Evolutionary conservation across 2,113 vertebrate genomes (phyloP).

Genomic region (Tyrannus savana): DNA sequence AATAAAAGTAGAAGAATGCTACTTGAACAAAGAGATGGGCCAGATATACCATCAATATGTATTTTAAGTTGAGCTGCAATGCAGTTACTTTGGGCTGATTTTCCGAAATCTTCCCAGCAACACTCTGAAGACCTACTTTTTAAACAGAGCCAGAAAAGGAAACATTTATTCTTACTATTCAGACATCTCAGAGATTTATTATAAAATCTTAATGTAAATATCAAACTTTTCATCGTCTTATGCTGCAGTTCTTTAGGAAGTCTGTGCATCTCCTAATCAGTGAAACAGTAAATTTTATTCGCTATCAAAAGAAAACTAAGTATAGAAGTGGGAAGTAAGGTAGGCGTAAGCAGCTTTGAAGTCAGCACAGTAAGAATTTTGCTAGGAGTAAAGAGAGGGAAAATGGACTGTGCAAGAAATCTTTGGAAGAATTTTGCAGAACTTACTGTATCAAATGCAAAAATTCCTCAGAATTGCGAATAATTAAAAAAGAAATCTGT

Average conservation of each 20-base stretch:
- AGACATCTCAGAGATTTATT: slow-evolving; percentile 31
- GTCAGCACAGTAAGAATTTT: slow-evolving; percentile 42
- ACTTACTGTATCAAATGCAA: slow-evolving; percentile 61
- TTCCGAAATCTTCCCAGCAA: slow-evolving; percentile 32
- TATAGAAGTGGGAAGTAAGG: slow-evolving; percentile 46
- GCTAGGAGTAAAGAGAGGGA: not conserved
- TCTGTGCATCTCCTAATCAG: slow-evolving; percentile 17
- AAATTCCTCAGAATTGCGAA: slow-evolving; percentile 73
- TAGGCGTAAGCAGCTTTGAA: slow-evolving; percentile 47
- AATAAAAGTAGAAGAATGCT: not conserved
- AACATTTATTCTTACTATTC: slow-evolving; percentile 29
- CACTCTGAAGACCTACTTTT: slow-evolving; percentile 34
- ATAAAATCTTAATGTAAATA: slow-evolving; percentile 51
- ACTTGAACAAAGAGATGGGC: not conserved
- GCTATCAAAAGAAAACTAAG: slow-evolving; percentile 50
- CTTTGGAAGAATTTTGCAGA: slow-evolving; percentile 58
- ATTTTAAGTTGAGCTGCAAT: not conserved
- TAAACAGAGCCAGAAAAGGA: slow-evolving; percentile 4
- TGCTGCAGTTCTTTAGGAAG: slow-evolving; percentile 9
- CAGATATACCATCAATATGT: not conserved
- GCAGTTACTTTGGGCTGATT: not conserved
- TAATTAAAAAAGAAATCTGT: slow-evolving; percentile 76
- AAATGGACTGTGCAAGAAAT: slow-evolving; percentile 11
- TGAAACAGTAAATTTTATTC: slow-evolving; percentile 46
- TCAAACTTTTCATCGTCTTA: slow-evolving; percentile 35